Evolutionary conservation across 53 echinoderm and acorn worm genomes (phyloP).

Genomic region (Zoroaster sp.): DNA sequence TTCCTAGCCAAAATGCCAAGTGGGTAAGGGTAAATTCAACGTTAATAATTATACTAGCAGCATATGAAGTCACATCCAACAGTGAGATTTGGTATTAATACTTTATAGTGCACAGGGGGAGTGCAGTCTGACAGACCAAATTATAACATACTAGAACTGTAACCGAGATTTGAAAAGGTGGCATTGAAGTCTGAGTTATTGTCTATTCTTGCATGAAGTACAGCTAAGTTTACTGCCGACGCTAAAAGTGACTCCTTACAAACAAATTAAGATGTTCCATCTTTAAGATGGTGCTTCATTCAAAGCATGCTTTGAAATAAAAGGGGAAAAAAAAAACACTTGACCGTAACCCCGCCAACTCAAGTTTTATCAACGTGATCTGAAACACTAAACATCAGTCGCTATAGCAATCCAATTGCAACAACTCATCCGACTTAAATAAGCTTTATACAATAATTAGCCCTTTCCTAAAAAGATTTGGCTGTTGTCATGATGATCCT

Average conservation of each 20-base stretch:
- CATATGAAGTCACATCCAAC: no score
- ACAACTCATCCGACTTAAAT: not conserved
- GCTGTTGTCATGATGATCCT: slow-evolving; percentile 87
- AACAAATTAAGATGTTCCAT: not conserved
- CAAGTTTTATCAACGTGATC: not conserved
- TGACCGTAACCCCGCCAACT: no score
- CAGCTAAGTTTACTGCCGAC: not conserved
- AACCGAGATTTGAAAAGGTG: not conserved
- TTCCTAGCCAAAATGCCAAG: no score
- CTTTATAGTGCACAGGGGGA: no score
- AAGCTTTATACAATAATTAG: slow-evolving; percentile 33
- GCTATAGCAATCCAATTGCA: not conserved
- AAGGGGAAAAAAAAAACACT: no score
- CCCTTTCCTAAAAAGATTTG: slow-evolving; percentile 19
- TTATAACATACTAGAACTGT: no score
- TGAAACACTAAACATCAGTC: not conserved
- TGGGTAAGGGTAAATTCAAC: no score
- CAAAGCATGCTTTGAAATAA: not conserved
- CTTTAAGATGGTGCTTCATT: not conserved
- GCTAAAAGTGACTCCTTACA: not conserved
- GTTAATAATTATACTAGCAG: no score
- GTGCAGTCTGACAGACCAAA: no score
- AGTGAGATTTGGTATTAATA: no score
- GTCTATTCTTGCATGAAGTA: not conserved
- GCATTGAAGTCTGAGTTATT: not conserved